Base-by-base conservation (phyloP, 2,797 vertebrate genomes). In the Rhinogobio ventralis region DNA sequence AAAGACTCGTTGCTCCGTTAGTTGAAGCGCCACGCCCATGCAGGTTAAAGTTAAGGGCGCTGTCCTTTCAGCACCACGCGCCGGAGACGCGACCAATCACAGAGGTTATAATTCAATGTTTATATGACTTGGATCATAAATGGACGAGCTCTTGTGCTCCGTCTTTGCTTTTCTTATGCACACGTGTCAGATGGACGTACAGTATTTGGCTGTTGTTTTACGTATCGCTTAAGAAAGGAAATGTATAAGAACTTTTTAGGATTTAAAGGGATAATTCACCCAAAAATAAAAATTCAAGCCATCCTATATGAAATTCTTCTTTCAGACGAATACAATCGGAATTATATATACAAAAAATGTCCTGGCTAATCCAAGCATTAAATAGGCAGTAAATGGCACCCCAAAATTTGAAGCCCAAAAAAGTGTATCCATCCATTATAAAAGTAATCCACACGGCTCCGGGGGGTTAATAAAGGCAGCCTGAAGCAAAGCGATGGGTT, bases 1-100 rank as follows among this genome's bases (percentile, higher is more conserved):
- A 25, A 76, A 79, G 76, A 64, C 49, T 88, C 84, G 81, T 88
- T 90, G 92, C 77, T 92, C 91, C 86, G 20, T 6, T 90, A 92
- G 90, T 92, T 89, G 85, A 30, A 13, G 60, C 25, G 94, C 92
- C 94, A 94, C 93, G 90, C 92, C 92, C 92, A 53, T 85, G 83
- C 83, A 90, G 89, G 81, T 80, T 85, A 62, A 91, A 87, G 79
- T 87, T 80, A 86, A 76, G 90, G 93, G 91, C 90, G 94, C 95
- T 96, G 93, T 95, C 92, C 92, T 23, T 93, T 94, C 95, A 95
- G 94, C 93, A 95, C 94, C 93, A 88, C 75, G 4, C 30, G 62
- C 55, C 19, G n/a, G 51, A 45, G 23, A 20, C 85, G 67, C 84
- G 39, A 74, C 67, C 46, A 30, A 60, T 42, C 68, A 67, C 33